These are phyloP conservation scores for Pantherophis vulpinus DNA, from an alignment of 2,797 vertebrate species.

Conservation along the genomic window DNA sequence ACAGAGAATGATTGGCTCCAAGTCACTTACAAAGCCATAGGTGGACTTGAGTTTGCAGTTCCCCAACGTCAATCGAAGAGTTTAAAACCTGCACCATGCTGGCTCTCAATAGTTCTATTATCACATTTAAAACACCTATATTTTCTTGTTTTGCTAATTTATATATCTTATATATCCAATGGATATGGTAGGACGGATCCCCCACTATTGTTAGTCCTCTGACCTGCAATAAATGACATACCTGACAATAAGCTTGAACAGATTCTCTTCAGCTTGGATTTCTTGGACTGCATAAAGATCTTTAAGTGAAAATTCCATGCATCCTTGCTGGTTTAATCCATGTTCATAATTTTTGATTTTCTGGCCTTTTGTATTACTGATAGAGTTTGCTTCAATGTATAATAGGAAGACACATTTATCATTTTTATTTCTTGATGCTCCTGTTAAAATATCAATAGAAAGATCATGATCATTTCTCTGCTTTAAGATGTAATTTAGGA, in stretches of 20 bases:
- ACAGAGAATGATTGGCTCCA: not conserved
- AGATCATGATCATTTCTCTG: slow-evolving; percentile 12
- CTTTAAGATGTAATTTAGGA: not conserved
- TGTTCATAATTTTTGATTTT: slow-evolving; percentile 75
- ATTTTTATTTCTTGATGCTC: slow-evolving; percentile 83
- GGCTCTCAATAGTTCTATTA: not conserved
- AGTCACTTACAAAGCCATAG: not conserved
- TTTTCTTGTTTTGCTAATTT: not conserved
- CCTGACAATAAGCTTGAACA: slow-evolving; percentile 79
- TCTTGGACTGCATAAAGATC: slow-evolving; percentile 95
- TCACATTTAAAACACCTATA: not conserved
- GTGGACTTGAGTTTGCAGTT: not conserved
- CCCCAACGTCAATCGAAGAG: not conserved
- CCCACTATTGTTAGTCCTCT: not conserved
- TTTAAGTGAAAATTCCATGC: slow-evolving; percentile 94
- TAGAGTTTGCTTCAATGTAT: slow-evolving; percentile 91
- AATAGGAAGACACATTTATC: slow-evolving; percentile 97
- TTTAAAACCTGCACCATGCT: not conserved
- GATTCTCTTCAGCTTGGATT: slow-evolving; percentile 90
- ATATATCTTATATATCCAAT: not conserved
- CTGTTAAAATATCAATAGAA: slow-evolving; percentile 67
- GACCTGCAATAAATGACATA: slow-evolving; percentile 57
- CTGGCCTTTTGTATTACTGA: slow-evolving; percentile 94
- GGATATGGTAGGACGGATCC: not conserved
- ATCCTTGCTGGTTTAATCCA: slow-evolving; percentile 65